phyloP scores from a whole-genome alignment of 2,888 invertebrate species.

The Nemapogon koenigi region DNA sequence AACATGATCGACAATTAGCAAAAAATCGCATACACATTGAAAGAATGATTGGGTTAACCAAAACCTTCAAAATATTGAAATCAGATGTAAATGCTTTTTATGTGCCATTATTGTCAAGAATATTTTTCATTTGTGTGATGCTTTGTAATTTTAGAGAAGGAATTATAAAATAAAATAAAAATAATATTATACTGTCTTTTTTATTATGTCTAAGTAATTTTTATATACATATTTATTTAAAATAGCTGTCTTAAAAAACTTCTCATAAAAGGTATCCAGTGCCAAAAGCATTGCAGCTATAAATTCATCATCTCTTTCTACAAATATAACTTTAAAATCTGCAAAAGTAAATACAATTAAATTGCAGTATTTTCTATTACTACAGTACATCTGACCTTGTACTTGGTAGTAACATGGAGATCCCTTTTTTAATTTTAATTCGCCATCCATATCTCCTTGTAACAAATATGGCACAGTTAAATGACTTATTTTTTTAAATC shows the following conservation, averaged over 20 bases:
- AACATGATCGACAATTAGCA: too few species aligned
- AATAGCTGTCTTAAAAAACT: background rate
- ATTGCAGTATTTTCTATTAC: too few species aligned
- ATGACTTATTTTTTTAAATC: too few species aligned
- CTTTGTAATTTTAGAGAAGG: too few species aligned
- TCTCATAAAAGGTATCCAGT: background rate
- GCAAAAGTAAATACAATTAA: too few species aligned
- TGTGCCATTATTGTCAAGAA: constrained; percentile 8
- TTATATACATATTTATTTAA: background rate
- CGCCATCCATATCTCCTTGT: too few species aligned
- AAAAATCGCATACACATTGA: constrained; percentile 14
- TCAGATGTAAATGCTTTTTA: constrained; percentile 6
- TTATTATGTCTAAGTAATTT: background rate
- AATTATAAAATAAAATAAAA: constrained; percentile 1
- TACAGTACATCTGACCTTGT: too few species aligned
- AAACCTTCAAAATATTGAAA: constrained; percentile 15
- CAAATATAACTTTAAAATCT: too few species aligned
- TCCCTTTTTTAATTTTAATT: too few species aligned
- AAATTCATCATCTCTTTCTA: too few species aligned
- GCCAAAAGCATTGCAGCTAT: background rate
- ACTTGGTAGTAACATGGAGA: too few species aligned
- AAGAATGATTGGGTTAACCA: constrained; percentile 13
- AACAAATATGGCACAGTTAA: too few species aligned
- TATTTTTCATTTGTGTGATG: constrained; percentile 11
- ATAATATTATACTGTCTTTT: background rate